Percentiles rank a stretch among this genome's conserved stretches.
Conservation (phyloP, 2,797 vertebrate species). For the Scolopax bukidnonensis region DNA sequence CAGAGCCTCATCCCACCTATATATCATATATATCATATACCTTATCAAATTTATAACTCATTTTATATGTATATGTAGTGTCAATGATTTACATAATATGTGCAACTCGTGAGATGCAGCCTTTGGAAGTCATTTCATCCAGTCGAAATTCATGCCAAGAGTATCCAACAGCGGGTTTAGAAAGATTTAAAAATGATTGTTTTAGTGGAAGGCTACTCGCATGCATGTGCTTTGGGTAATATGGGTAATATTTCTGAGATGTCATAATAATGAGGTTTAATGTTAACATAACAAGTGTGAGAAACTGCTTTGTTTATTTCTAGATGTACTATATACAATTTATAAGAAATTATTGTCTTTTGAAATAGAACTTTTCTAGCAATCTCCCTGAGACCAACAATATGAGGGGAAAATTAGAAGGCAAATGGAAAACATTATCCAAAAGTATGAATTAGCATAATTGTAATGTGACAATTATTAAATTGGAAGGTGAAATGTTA, state of each 20-base stretch:
- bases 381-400: neutral
- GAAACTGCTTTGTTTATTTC: neutral
- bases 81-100: neutral
- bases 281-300: neutral
- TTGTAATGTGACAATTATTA: neutral
- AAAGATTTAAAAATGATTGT: neutral
- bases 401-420: neutral
- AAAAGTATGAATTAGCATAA: neutral
- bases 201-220: neutral
- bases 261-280: neutral
- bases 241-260: neutral
- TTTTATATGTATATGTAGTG: neutral
- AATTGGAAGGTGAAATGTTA: neutral
- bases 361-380: neutral
- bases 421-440: neutral
- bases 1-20: neutral
- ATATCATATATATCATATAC: neutral
- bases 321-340: neutral
- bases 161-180: neutral
- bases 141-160: neutral
- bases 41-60: neutral
- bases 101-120: neutral
- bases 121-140: neutral
- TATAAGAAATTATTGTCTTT: neutral
- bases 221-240: neutral